Evolutionary conservation across 2,888 invertebrate species (phyloP), one percentile per base, ranked within the genome.

Genomic region (Scaptomyza caliginosa): DNA sequence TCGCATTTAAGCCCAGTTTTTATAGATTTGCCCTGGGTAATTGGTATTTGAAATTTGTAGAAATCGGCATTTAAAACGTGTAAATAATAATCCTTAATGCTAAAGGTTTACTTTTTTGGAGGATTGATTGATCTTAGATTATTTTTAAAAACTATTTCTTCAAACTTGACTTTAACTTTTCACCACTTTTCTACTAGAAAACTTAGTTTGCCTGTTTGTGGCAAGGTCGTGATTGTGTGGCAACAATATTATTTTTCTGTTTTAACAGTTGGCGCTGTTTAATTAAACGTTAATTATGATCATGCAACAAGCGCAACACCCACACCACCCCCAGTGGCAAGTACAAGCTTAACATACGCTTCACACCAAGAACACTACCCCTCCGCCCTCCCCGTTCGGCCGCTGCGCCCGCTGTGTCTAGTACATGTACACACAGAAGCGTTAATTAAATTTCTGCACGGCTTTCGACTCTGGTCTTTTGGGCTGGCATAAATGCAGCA

Each of bases 371-470:
- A 0, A 10, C 26, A 26, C n/a, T n/a, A 26, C 3, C 30, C 24
- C 23, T 3, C 40, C n/a, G n/a, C n/a, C n/a, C n/a, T n/a, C n/a
- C n/a, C n/a, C n/a, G n/a, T n/a, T n/a, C n/a, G n/a, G n/a, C n/a
- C n/a, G 13, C 17, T 17, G 57, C 46, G 50, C 85, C 80, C 50
- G 83, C 81, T 81, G 81, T 39, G 81, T 83, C 71, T 71, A 74
- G 86, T 71, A 78, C 87, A 83, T 83, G 82, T 67, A 81, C 85
- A 81, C 85, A 77, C 85, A 83, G 85, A 86, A 86, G 83, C 83
- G 83, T 83, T 83, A 83, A 83, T 83, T 83, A 86, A 83, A 83
- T 83, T 83, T 83, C 78, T 84, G 74, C 74, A 73, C 67, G 69
- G 63, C 65, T 71, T 71, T 67, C 59, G 74, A 59, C 64, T 63